Evolutionary conservation across 2,888 invertebrate species (phyloP).

Genomic region (Charanyca ferruginea): DNA sequence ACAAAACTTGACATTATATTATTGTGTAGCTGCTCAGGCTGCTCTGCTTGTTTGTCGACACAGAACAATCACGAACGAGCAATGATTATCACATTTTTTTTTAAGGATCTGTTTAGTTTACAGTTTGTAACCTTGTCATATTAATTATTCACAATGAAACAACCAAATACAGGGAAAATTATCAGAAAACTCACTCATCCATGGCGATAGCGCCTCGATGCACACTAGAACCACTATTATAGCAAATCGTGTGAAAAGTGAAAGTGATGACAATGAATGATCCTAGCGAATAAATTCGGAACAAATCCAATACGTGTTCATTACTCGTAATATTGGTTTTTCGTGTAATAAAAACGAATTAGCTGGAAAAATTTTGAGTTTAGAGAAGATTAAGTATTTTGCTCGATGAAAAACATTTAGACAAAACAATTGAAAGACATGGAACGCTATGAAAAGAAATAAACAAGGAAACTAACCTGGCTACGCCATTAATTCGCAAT

Average conservation of each 20-base stretch:
- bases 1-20: slow-evolving; percentile 55
- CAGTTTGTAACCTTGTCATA: slow-evolving; percentile 85
- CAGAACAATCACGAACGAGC: slow-evolving; percentile 66
- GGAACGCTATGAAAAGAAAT: slow-evolving; percentile 89
- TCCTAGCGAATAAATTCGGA: slow-evolving; percentile 90
- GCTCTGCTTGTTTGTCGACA: slow-evolving; percentile 52
- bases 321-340: slow-evolving; percentile 88
- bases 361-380: slow-evolving; percentile 89
- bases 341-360: slow-evolving; percentile 85
- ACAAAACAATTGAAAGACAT: slow-evolving; percentile 90
- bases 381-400: slow-evolving; percentile 86
- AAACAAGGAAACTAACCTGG: slow-evolving; percentile 91
- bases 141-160: slow-evolving; percentile 79
- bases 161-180: slow-evolving; percentile 74
- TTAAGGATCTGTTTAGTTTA: slow-evolving; percentile 69
- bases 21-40: slow-evolving; percentile 7
- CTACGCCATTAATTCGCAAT: slow-evolving; percentile 91
- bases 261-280: slow-evolving; percentile 91
- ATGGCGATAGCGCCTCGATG: slow-evolving; percentile 84
- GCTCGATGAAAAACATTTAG: slow-evolving; percentile 88
- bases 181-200: slow-evolving; percentile 89
- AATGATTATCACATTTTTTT: slow-evolving; percentile 79
- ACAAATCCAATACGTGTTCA: slow-evolving; percentile 91
- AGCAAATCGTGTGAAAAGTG: slow-evolving; percentile 89
- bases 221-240: slow-evolving; percentile 84